A percentile compares a stretch with the other conserved stretches of the same genome.
Conservation (phyloP, 2,888 invertebrate species). For the Idaea biselata region DNA sequence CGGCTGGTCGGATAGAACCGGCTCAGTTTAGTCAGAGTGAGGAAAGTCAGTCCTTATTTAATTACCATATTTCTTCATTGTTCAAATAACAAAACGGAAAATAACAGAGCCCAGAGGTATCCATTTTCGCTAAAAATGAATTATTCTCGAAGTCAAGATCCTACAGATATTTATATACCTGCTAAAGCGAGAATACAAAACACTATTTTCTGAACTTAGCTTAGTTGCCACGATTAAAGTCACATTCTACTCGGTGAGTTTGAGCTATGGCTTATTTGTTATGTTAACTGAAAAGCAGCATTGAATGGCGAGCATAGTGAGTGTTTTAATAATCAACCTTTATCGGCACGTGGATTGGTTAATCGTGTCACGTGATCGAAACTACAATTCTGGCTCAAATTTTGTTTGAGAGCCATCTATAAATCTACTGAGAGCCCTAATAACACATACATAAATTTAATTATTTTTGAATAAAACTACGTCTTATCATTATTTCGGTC, state of each 20-base stretch:
- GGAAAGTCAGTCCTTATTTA: slow-evolving; percentile 51
- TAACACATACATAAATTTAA: background rate
- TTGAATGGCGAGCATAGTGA: slow-evolving; percentile 1
- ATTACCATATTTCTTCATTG: background rate
- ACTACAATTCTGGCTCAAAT: slow-evolving; percentile 21
- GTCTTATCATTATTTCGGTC: slow-evolving; percentile 13
- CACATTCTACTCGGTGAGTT: background rate
- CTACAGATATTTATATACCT: slow-evolving; percentile 12
- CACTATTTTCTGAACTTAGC: slow-evolving; percentile 11
- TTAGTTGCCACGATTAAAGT: slow-evolving; percentile 7
- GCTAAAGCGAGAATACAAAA: slow-evolving; percentile 12
- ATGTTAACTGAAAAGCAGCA: slow-evolving; percentile 19
- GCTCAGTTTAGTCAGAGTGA: slow-evolving; percentile 67
- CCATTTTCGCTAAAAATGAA: background rate
- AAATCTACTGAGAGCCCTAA: slow-evolving; percentile 13
- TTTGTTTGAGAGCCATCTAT: slow-evolving; percentile 12
- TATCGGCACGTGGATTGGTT: slow-evolving; percentile 59
- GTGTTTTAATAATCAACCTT: slow-evolving; percentile 37
- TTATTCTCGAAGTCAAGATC: too few species aligned
- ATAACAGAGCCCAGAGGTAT: background rate
- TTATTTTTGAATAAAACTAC: too few species aligned
- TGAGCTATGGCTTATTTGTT: background rate
- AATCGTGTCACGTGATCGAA: slow-evolving; percentile 46
- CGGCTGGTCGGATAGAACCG: slow-evolving; percentile 64
- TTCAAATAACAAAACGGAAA: background rate